phyloP scores from a whole-genome alignment of 2,888 invertebrate genomes.

The Hypselothyrea guttata region DNA sequence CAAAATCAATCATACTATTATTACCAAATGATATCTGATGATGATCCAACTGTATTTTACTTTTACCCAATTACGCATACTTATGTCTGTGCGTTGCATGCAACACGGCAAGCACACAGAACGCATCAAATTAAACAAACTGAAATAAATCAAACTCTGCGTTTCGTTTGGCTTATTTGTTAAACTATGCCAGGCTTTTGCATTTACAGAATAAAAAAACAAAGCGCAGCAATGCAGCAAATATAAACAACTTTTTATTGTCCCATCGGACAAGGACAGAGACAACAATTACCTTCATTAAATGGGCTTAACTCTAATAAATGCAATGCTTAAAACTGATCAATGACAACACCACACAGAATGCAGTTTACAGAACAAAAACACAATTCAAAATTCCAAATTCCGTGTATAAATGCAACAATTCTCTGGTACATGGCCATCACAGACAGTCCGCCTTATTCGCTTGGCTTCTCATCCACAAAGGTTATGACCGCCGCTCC shows the following conservation, averaged over 20 bases:
- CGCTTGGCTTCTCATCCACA: slow-evolving; percentile 73
- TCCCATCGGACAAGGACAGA: slow-evolving; percentile 19
- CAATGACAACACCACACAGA: slow-evolving; percentile 22
- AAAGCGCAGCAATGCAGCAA: background rate
- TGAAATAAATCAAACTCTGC: slow-evolving; percentile 38
- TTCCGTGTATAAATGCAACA: slow-evolving; percentile 72
- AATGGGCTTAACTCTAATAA: slow-evolving; percentile 73
- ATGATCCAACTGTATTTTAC: slow-evolving; percentile 42
- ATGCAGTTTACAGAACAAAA: slow-evolving; percentile 27
- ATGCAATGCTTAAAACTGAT: slow-evolving; percentile 51
- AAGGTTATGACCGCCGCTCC: slow-evolving; percentile 86
- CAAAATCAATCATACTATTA: slow-evolving; percentile 16
- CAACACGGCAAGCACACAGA: slow-evolving; percentile 23
- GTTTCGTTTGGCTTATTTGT: slow-evolving; percentile 15
- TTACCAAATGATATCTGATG: slow-evolving; percentile 15
- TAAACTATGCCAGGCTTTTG: background rate
- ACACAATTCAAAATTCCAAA: slow-evolving; percentile 15
- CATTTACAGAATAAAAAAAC: background rate
- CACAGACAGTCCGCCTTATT: slow-evolving; percentile 25
- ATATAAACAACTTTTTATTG: slow-evolving; percentile 38
- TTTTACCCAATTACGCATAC: slow-evolving; percentile 23
- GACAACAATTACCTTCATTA: slow-evolving; percentile 52
- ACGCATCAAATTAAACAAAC: slow-evolving; percentile 41
- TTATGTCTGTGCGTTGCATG: slow-evolving; percentile 38
- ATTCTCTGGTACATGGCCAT: slow-evolving; percentile 45